These are phyloP conservation scores for Fratercula arctica DNA, from an alignment of 2,797 vertebrate genomes.

Conservation along the genomic window DNA sequence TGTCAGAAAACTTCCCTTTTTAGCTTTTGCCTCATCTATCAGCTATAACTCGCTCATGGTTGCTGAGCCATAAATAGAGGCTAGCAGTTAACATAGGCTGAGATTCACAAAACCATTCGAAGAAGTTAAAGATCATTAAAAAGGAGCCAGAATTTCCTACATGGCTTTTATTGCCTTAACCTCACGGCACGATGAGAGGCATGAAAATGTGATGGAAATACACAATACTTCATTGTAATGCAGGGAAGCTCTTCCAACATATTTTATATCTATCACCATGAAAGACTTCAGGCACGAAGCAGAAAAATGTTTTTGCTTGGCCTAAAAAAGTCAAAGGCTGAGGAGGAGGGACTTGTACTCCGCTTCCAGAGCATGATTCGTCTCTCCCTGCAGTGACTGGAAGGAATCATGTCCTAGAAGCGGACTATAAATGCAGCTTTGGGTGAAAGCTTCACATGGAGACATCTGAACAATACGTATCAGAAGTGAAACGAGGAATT, in stretches of 20 bases:
- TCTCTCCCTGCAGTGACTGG: background rate
- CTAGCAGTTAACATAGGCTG: background rate
- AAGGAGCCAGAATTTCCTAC: background rate
- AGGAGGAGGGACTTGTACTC: background rate
- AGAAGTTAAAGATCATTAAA: slow-evolving; percentile 12
- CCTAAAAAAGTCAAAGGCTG: slow-evolving; percentile 1
- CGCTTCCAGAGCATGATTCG: background rate
- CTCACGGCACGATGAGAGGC: background rate
- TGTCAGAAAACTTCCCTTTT: slow-evolving; percentile 57
- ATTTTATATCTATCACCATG: background rate
- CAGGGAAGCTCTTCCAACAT: background rate
- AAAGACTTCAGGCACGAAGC: background rate
- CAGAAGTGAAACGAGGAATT: background rate
- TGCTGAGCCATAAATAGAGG: slow-evolving; percentile 51
- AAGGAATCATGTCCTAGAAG: background rate
- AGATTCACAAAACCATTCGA: slow-evolving; percentile 4
- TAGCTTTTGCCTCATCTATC: slow-evolving; percentile 63
- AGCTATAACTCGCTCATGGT: background rate
- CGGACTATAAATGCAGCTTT: background rate
- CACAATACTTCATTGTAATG: background rate
- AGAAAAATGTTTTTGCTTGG: background rate
- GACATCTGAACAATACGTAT: background rate
- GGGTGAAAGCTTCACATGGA: background rate
- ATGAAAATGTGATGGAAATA: background rate
- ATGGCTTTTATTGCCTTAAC: background rate